Base-by-base conservation (phyloP, 2,113 vertebrate genomes). In the Cranoglanis bouderius region DNA sequence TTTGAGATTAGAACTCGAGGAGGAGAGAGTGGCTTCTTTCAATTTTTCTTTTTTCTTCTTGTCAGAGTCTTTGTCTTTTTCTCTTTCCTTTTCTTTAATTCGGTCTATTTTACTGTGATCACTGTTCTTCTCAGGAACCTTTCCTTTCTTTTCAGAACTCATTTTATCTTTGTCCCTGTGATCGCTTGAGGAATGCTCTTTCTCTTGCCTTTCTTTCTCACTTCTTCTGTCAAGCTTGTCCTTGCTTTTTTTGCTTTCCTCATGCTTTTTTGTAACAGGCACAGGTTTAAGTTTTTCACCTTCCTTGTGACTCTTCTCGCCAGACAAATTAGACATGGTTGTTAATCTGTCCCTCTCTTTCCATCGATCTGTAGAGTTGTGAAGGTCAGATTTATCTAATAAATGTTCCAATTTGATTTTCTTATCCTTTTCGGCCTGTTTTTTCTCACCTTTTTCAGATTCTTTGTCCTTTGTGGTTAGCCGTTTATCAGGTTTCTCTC, bases 281-380 rank as follows among this genome's bases (percentile, higher is more conserved):
- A 91, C 84, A 75, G 89, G 96, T 95, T 97, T 98, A 35, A 96
- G 90, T 92, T 97, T 99, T 72, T 99, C 98, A 6, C 94, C 95
- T 90, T 99, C 98, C 94, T 96, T 98, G 94, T 97, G 96, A 89
- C 93, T 95, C 92, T 96, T 98, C 92, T 99, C 98, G 92, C 91
- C 91, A 80, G 96, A 95, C 38, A 91, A 94, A 85, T 94, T 91
- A 92, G 96, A 93, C 87, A 94, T 91, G 82, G 92, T 81, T 0
- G 92, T 88, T 87, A 90, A 46, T 86, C 95, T 18, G 38, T 93
- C 91, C 94, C 97, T 92, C 94, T 98, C 94, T 94, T 98, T 97
- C 94, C 94, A 93, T 90, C 95, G 97, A 82, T 99, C 98, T 63
- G 86, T 82, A 90, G 91, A 95, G 77, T 97, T 98, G 92, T 94